phyloP scores from a whole-genome alignment of 2,797 vertebrate genomes.

The Anas flavirostris region DNA sequence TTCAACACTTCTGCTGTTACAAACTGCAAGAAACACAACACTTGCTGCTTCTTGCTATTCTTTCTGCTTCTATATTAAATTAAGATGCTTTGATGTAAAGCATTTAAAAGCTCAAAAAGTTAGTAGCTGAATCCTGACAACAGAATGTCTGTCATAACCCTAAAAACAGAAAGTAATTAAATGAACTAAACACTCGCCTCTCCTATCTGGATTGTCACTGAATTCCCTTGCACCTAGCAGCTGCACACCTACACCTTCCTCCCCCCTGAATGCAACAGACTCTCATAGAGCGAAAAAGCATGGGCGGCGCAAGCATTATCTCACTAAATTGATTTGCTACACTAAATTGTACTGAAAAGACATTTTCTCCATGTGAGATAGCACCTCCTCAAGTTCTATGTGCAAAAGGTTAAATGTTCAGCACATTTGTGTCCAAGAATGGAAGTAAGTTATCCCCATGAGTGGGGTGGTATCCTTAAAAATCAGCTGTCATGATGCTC shows the following conservation, averaged over 20 bases:
- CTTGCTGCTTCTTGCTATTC: background rate
- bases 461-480: background rate
- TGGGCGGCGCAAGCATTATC: background rate
- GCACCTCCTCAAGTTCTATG: background rate
- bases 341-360: background rate
- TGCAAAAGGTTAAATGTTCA: background rate
- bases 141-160: background rate
- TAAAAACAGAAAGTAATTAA: background rate
- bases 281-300: background rate
- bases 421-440: background rate
- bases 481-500: background rate
- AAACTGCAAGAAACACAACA: background rate
- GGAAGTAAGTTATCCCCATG: background rate
- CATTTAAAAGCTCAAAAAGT: background rate
- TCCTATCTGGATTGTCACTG: background rate
- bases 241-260: background rate
- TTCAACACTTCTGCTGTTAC: background rate
- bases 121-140: background rate
- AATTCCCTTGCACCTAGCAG: background rate
- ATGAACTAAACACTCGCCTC: background rate
- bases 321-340: background rate
- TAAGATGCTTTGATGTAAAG: background rate
- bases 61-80: background rate
- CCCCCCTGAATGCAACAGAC: background rate
- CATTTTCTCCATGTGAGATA: background rate